Percentiles rank a stretch among this genome's conserved stretches.
These are phyloP conservation scores for Syrphus vitripennis DNA, from an alignment of 2,888 invertebrate species.

Conservation along the genomic window DNA sequence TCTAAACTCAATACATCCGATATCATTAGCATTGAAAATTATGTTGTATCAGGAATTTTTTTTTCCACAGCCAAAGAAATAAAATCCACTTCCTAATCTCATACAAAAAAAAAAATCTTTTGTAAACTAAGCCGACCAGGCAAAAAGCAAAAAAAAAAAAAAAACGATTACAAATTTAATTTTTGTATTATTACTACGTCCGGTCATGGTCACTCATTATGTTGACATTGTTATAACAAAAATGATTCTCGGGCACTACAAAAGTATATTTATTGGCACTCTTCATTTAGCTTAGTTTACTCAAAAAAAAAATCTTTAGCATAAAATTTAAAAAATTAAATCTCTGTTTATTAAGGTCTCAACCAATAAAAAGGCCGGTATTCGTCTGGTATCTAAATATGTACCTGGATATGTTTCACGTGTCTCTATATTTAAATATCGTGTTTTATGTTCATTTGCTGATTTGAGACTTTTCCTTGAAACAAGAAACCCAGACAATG, in stretches of 20 bases:
- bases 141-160: neutral
- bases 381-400: too few species aligned
- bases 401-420: too few species aligned
- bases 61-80: neutral
- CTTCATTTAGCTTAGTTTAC: neutral
- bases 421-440: neutral
- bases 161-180: neutral
- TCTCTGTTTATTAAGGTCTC: neutral
- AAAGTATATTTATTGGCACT: neutral
- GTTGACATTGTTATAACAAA: neutral
- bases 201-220: constrained; percentile 12
- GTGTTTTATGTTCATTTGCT: neutral
- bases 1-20: neutral
- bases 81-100: neutral
- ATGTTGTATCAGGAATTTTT: neutral
- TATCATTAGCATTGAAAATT: constrained; percentile 1
- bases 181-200: neutral
- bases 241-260: neutral
- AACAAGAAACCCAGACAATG: neutral
- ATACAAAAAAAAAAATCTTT: neutral
- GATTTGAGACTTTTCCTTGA: neutral
- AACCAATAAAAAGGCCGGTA: too few species aligned
- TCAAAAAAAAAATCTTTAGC: neutral
- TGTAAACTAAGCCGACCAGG: neutral
- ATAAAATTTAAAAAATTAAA: neutral